Conservation (phyloP, 2,888 invertebrate genomes). For the Hesperia comma region DNA sequence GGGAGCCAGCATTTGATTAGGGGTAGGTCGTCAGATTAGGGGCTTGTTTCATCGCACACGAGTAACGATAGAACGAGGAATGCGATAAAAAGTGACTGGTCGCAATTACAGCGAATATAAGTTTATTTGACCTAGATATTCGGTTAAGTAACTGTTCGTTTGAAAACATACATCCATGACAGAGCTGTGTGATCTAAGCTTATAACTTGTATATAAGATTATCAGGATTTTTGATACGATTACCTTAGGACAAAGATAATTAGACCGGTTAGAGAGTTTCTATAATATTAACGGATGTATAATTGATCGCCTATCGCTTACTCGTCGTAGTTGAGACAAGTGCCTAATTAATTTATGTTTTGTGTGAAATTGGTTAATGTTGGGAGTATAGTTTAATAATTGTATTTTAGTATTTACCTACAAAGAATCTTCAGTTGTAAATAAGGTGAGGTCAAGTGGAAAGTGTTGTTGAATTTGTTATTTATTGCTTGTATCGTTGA, state of each 20-base stretch:
- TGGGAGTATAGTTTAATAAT: neutral
- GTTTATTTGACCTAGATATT: too few species aligned
- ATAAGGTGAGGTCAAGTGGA: slow-evolving; percentile 66
- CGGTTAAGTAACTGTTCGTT: too few species aligned
- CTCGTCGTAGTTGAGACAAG: slow-evolving; percentile 26
- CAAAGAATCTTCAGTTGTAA: slow-evolving; percentile 53
- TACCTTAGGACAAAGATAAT: too few species aligned
- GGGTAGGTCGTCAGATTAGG: neutral
- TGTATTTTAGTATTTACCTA: slow-evolving; percentile 23
- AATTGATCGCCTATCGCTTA: slow-evolving; percentile 1
- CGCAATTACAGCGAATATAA: slow-evolving; percentile 11
- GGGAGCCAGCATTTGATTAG: slow-evolving; percentile 16
- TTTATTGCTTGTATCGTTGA: slow-evolving; percentile 77
- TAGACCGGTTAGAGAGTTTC: too few species aligned
- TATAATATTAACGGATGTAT: slow-evolving; percentile 5
- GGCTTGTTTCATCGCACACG: slow-evolving; percentile 18
- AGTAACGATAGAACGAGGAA: neutral
- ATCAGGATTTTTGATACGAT: too few species aligned
- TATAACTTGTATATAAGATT: too few species aligned
- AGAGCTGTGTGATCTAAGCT: too few species aligned
- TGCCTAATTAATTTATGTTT: slow-evolving; percentile 10
- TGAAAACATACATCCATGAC: too few species aligned
- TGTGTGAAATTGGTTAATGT: slow-evolving; percentile 12
- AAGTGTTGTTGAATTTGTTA: slow-evolving; percentile 78
- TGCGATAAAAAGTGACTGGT: neutral